Evolutionary conservation across 2,888 invertebrate genomes (phyloP).

Genomic region (Ophion obscuratus): DNA sequence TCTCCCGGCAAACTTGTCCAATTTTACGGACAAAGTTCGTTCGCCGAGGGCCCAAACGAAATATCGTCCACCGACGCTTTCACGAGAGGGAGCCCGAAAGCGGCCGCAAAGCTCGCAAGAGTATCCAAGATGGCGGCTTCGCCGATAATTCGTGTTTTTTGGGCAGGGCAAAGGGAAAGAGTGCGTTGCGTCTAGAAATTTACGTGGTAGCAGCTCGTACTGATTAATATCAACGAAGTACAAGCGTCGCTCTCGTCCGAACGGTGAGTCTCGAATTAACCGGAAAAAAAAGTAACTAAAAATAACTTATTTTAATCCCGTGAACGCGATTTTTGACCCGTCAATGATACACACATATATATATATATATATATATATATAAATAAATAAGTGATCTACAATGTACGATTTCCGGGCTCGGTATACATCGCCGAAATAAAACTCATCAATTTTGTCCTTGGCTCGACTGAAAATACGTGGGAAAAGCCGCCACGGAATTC

Average conservation of each 20-base stretch:
- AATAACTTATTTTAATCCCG: background rate
- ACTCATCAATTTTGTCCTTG: background rate
- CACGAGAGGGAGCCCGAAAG: constrained; percentile 15
- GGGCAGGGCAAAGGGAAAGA: constrained; percentile 21
- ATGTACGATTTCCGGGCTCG: background rate
- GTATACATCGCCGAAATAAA: constrained; percentile 1
- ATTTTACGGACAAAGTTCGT: background rate
- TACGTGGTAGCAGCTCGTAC: constrained; percentile 27
- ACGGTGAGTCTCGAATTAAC: constrained; percentile 39
- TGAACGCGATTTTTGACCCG: background rate
- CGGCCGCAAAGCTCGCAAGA: background rate
- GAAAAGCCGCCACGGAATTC: too few species aligned
- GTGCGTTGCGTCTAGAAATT: constrained; percentile 20
- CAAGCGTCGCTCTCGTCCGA: constrained; percentile 13
- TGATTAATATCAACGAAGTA: constrained; percentile 11
- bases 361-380: constrained; percentile 18
- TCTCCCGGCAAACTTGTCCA: background rate
- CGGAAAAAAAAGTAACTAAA: background rate
- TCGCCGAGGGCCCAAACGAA: background rate
- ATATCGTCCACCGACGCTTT: background rate
- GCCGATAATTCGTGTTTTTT: constrained; percentile 20
- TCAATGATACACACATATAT: constrained; percentile 20
- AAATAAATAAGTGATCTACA: constrained; percentile 5
- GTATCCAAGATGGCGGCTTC: constrained; percentile 38
- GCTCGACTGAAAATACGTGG: background rate